These are phyloP conservation scores for Sphenopsis melanotis DNA, from an alignment of 2,797 vertebrate species.

Conservation along the genomic window DNA sequence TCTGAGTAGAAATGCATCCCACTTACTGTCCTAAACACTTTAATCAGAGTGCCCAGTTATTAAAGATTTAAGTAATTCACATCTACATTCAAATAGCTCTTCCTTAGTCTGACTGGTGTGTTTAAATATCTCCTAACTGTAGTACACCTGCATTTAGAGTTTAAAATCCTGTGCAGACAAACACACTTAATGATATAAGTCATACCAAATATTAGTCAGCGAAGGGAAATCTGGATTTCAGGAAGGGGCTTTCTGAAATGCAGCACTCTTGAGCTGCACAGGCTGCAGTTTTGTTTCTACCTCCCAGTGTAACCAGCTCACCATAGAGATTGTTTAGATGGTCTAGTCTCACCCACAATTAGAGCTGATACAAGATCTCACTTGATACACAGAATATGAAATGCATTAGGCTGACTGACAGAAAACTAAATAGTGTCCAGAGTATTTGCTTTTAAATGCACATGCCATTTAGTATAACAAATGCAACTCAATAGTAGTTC, in stretches of 20 bases:
- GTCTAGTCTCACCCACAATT: neutral
- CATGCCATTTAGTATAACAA: neutral
- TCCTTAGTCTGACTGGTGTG: neutral
- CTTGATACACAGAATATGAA: neutral
- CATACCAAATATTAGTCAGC: neutral
- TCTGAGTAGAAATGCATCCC: neutral
- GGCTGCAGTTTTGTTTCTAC: neutral
- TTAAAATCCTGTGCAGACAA: neutral
- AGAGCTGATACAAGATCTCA: neutral
- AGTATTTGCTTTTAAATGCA: conserved; percentile 22
- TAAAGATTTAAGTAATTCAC: neutral
- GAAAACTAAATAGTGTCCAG: neutral
- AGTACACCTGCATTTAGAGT: neutral
- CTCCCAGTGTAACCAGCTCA: neutral
- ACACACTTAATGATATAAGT: neutral
- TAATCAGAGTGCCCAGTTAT: neutral
- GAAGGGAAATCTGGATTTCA: neutral
- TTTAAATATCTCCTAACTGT: neutral
- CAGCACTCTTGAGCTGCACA: neutral
- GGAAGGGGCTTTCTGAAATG: neutral
- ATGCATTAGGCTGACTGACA: neutral
- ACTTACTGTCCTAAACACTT: neutral
- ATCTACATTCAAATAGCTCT: neutral
- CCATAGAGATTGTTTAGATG: neutral
- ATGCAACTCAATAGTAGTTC: neutral